Base-by-base conservation (phyloP, 2,888 invertebrate species). In the Homarus gammarus region DNA sequence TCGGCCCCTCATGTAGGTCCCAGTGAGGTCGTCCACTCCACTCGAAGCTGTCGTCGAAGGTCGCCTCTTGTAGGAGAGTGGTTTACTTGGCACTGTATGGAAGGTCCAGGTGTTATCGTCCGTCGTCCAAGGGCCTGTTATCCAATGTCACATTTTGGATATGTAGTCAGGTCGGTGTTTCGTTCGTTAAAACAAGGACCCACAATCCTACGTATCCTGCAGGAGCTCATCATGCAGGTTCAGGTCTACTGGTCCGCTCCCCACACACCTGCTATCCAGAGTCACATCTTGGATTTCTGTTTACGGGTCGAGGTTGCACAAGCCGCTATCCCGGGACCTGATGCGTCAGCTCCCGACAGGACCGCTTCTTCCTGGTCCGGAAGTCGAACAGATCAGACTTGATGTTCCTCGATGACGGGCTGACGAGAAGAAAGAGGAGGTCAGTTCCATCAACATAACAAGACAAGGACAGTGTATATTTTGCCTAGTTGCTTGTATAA, bases 271-370 rank as follows among this genome's bases (percentile, higher is more conserved):
- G 84, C 84, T 61, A 84, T 64, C 77, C 84, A 84, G 77, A 56
- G 84, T 84, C 84, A 70, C 84, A 75, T 73, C 84, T 84, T 75
- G 84, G 77, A 64, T 75, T 40, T 84, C 75, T 84, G 40, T 61
- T 77, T 22, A 38, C 84, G 51, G 84, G 75, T 64, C 77, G 64
- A 64, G 77, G 77, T 61, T 27, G 40, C 56, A 61, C 61, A 61
- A 61, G 75, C 38, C 84, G 75, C 44, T 73, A 75, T 40, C 75
- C 22, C 77, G 38, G 77, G 36, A 84, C 77, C 51, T 84, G 84
- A n/a, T 64, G 84, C 44, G 61, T 84, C 84, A 31, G 61, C 51
- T 38, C 64, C 84, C 64, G 31, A 38, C 75, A 84, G 84, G 84
- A 77, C 2, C 27, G 56, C 27, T 31, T 83, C 27, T 27, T 70